Evolutionary conservation across 2,888 invertebrate genomes (phyloP).

Genomic region (Uloborus plumipes): DNA sequence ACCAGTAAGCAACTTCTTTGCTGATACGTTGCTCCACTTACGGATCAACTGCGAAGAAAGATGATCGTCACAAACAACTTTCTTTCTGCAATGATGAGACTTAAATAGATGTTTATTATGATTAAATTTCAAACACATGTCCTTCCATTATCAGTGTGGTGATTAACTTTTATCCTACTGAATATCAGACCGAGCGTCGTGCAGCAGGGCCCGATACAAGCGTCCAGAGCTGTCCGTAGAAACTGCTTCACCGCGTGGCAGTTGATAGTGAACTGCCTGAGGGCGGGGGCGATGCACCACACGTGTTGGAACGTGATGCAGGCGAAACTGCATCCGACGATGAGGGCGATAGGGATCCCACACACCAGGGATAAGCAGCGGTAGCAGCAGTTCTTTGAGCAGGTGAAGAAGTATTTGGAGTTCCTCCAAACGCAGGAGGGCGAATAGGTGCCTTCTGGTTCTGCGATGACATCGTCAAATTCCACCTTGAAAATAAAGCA

Average conservation of each 20-base stretch:
- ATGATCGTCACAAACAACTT: too few relatives aligned
- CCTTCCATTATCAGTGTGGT: constrained; percentile 25
- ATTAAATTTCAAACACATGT: constrained; percentile 20
- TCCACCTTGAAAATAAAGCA: constrained; percentile 75
- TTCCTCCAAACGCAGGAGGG: constrained; percentile 81
- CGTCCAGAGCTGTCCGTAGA: constrained; percentile 76
- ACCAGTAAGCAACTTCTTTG: too few relatives aligned
- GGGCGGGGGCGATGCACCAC: constrained; percentile 80
- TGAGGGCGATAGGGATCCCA: constrained; percentile 79
- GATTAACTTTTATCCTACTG: constrained; percentile 65
- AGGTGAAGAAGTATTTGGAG: constrained; percentile 78
- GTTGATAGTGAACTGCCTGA: constrained; percentile 79
- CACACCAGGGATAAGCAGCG: constrained; percentile 78
- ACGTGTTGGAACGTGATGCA: constrained; percentile 82
- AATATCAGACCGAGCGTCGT: constrained; percentile 78
- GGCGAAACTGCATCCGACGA: constrained; percentile 79
- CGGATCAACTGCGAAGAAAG: too few relatives aligned
- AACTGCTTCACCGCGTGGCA: constrained; percentile 77
- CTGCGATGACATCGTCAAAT: constrained; percentile 81
- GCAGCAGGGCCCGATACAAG: constrained; percentile 76
- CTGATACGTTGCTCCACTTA: too few relatives aligned
- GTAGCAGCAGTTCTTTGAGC: constrained; percentile 80
- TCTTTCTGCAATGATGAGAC: too few relatives aligned
- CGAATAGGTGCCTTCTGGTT: constrained; percentile 79
- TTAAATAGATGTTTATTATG: too few relatives aligned